phyloP scores from a whole-genome alignment of 2,797 vertebrate genomes.

The Luscinia megarhynchos region DNA sequence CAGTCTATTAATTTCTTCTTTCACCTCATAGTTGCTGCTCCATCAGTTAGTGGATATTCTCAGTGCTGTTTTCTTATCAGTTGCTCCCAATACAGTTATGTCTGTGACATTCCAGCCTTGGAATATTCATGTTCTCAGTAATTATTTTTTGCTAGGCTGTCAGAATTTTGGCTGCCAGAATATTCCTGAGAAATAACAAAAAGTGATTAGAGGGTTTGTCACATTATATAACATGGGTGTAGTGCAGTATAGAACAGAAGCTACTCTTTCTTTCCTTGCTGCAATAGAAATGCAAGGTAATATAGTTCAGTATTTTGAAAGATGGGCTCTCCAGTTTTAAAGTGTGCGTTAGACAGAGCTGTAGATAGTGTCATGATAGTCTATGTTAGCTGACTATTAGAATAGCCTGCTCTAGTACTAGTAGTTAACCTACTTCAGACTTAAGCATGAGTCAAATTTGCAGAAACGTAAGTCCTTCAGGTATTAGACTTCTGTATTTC shows the following conservation, averaged over 20 bases:
- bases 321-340: not conserved
- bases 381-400: not conserved
- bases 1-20: not conserved
- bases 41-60: not conserved
- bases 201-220: not conserved
- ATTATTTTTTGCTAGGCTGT: not conserved
- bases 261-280: not conserved
- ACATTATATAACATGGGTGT: accelerated
- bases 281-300: not conserved
- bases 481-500: not conserved
- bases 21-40: not conserved
- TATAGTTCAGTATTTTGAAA: not conserved
- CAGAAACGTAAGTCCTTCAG: not conserved
- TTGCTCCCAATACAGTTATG: not conserved
- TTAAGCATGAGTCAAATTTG: not conserved
- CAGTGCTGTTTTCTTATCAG: not conserved
- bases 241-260: not conserved
- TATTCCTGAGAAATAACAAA: not conserved
- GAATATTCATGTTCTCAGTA: slow-evolving; percentile 1
- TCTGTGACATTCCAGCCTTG: not conserved
- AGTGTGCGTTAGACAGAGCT: not conserved
- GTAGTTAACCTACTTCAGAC: not conserved
- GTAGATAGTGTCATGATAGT: not conserved
- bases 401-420: not conserved
- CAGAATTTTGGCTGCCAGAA: not conserved